These are phyloP conservation scores for Drosophila nr. fundita DNA, from an alignment of 2,888 invertebrate genomes.

Conservation along the genomic window DNA sequence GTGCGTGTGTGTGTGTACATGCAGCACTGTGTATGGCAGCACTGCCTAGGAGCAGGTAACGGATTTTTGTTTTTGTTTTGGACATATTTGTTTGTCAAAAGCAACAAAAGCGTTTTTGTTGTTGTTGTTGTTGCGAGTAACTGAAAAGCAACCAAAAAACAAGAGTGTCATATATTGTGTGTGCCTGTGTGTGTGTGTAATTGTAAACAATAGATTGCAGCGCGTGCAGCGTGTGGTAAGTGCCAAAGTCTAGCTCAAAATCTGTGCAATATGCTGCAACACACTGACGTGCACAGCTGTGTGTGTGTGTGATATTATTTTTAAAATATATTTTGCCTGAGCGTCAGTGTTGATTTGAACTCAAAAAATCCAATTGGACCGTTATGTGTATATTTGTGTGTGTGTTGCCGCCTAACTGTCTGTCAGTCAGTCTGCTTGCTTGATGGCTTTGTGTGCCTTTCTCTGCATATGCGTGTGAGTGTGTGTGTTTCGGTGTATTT, in stretches of 20 bases:
- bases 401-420: constrained; percentile 14
- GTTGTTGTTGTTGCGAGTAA: no score
- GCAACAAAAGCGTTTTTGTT: no score
- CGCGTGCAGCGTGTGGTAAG: constrained; percentile 7
- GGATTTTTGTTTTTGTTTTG: background rate
- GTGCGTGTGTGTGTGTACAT: background rate
- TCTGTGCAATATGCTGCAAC: constrained; percentile 47
- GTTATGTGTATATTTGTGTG: background rate
- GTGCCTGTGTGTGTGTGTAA: background rate
- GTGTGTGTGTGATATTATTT: background rate
- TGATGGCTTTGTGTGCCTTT: constrained; percentile 23
- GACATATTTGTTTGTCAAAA: no score
- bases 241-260: constrained; percentile 56
- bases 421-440: constrained; percentile 14
- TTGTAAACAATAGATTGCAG: constrained; percentile 23
- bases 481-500: constrained; percentile 43
- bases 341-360: constrained; percentile 13
- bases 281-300: background rate
- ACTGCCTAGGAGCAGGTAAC: background rate
- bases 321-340: background rate
- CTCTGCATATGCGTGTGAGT: constrained; percentile 2
- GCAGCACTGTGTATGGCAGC: constrained; percentile 24
- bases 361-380: constrained; percentile 48
- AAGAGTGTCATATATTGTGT: no score
- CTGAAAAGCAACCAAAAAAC: no score